Conservation (phyloP, 2,113 vertebrate species). For the Oophaga pumilio region DNA sequence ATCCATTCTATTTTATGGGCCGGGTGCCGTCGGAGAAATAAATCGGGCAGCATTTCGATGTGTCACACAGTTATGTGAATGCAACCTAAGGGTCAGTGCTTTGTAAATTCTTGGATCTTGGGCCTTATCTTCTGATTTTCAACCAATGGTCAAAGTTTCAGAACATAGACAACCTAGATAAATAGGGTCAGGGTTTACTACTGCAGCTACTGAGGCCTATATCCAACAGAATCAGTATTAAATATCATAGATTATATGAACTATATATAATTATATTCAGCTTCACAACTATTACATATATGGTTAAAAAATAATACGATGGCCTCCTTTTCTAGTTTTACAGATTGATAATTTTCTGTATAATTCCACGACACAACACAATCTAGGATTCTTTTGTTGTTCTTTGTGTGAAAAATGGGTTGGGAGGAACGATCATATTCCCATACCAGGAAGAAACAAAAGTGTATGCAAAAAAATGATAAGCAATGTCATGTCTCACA, state of each 20-base stretch:
- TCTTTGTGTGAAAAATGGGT: constrained; percentile 21
- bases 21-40: no score
- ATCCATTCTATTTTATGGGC: no score
- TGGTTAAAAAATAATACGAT: not conserved
- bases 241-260: not conserved
- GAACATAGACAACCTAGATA: no score
- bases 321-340: not conserved
- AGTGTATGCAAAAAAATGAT: constrained; percentile 59
- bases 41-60: no score
- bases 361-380: constrained; percentile 8
- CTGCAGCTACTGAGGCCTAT: no score
- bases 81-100: no score
- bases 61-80: no score
- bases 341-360: not conserved
- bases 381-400: constrained; percentile 35
- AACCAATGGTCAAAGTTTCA: no score
- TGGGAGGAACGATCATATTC: constrained; percentile 28
- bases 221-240: not conserved
- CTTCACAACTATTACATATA: not conserved
- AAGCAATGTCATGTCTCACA: constrained; percentile 72
- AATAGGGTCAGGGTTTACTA: no score
- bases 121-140: no score
- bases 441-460: constrained; percentile 58
- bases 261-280: not conserved
- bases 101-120: no score